These are phyloP conservation scores for Altica lythri DNA, from an alignment of 2,888 invertebrate species.

Conservation along the genomic window DNA sequence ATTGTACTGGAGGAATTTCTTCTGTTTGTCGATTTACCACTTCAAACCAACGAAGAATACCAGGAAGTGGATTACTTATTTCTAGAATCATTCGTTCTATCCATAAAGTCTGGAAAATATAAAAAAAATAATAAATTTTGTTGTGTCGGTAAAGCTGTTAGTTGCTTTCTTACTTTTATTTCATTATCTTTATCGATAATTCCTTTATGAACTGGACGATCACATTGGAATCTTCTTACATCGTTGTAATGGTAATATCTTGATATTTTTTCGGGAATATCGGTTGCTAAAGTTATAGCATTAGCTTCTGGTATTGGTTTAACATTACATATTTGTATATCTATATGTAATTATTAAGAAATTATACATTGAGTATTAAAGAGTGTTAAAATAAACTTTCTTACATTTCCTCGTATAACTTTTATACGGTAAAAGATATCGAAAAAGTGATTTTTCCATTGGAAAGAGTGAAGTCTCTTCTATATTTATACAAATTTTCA, in stretches of 20 bases:
- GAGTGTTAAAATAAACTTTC: too few relatives aligned
- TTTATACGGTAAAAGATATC: too few relatives aligned
- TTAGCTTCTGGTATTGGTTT: constrained; percentile 81
- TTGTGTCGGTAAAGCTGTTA: not conserved
- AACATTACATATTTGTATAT: constrained; percentile 93
- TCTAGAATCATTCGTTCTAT: constrained; percentile 88
- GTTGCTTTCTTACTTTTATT: constrained; percentile 70
- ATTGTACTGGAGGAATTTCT: constrained; percentile 80
- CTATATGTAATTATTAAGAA: too few relatives aligned
- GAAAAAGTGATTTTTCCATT: too few relatives aligned
- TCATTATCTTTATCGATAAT: constrained; percentile 93
- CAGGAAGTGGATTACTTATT: constrained; percentile 83
- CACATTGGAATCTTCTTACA: constrained; percentile 87
- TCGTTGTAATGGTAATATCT: constrained; percentile 91
- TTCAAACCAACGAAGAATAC: constrained; percentile 93
- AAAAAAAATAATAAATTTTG: constrained; percentile 6
- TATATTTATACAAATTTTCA: too few relatives aligned
- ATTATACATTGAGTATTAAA: too few relatives aligned
- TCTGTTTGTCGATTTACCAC: constrained; percentile 76
- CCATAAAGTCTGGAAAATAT: constrained; percentile 76
- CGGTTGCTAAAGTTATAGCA: constrained; percentile 57
- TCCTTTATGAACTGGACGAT: constrained; percentile 87
- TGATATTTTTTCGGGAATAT: constrained; percentile 84
- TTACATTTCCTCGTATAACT: too few relatives aligned
- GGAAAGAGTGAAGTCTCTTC: too few relatives aligned